Evolutionary conservation across 2,113 vertebrate genomes (phyloP).

Genomic region (Apteryx owenii): DNA sequence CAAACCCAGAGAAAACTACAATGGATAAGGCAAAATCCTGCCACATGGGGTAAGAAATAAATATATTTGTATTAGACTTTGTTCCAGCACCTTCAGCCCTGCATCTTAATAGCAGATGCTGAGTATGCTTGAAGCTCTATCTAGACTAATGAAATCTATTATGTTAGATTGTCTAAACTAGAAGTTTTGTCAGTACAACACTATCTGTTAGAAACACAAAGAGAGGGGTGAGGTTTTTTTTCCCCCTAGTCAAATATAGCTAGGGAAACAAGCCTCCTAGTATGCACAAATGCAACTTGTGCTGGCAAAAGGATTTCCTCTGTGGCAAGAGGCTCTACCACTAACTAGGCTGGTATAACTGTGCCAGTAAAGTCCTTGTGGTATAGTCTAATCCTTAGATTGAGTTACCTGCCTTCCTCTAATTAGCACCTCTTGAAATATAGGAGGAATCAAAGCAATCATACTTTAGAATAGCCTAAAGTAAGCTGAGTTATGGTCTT

Average conservation of each 20-base stretch:
- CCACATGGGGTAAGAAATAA: neutral
- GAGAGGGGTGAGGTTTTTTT: neutral
- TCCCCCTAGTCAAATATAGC: neutral
- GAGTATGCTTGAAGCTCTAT: fast-evolving
- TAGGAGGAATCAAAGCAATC: neutral
- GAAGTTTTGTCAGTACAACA: neutral
- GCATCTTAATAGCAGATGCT: fast-evolving
- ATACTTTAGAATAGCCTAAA: neutral
- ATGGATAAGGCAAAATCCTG: neutral
- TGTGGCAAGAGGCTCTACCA: neutral
- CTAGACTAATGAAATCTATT: fast-evolving
- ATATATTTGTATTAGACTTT: no score
- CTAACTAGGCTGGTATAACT: neutral
- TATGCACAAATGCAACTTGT: fast-evolving
- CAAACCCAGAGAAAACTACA: neutral
- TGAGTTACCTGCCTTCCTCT: conserved; percentile 24
- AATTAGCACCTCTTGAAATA: conserved; percentile 32
- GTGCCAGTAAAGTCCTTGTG: neutral
- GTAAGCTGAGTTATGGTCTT: neutral
- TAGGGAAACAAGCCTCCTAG: neutral
- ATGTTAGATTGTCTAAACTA: fast-evolving
- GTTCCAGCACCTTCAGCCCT: neutral
- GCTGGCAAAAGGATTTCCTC: neutral
- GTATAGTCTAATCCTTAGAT: neutral
- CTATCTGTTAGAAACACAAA: neutral